A percentile compares a stretch with the other conserved stretches of the same genome.
Conservation (phyloP, 2,888 invertebrate genomes). For the Salticus scenicus region DNA sequence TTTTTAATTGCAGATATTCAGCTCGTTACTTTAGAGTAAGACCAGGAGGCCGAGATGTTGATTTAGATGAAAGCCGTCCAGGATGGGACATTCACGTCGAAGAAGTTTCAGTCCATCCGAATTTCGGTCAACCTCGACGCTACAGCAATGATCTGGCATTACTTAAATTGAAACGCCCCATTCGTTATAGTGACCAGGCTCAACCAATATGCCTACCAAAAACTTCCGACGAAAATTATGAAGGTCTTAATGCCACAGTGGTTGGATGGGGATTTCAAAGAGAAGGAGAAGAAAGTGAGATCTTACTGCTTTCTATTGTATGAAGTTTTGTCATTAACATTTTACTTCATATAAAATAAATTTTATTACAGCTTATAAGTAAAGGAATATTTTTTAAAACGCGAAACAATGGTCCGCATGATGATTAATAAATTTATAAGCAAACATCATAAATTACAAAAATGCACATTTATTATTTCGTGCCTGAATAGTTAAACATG, state of each 20-base stretch:
- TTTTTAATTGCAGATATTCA: slow-evolving; percentile 32
- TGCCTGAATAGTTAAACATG: too few relatives aligned
- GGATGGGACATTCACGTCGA: slow-evolving; percentile 78
- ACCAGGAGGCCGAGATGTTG: slow-evolving; percentile 84
- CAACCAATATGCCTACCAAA: slow-evolving; percentile 86
- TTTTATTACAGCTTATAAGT: too few relatives aligned
- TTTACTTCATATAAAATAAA: too few relatives aligned
- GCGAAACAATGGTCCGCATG: too few relatives aligned
- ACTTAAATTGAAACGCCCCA: slow-evolving; percentile 80
- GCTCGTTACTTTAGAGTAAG: slow-evolving; percentile 66
- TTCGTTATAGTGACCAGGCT: slow-evolving; percentile 83
- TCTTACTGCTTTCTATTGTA: not conserved
- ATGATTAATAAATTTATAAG: too few relatives aligned
- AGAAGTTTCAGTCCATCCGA: slow-evolving; percentile 80
- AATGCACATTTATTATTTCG: too few relatives aligned
- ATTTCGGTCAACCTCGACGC: slow-evolving; percentile 54
- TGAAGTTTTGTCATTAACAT: too few relatives aligned
- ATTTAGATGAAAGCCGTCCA: slow-evolving; percentile 76
- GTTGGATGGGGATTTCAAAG: slow-evolving; percentile 92
- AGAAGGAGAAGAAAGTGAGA: slow-evolving; percentile 79
- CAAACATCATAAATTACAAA: too few relatives aligned
- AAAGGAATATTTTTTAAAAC: too few relatives aligned
- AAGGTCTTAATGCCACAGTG: slow-evolving; percentile 81
- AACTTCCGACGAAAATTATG: slow-evolving; percentile 74
- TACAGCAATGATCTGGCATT: slow-evolving; percentile 82